Conservation (phyloP, 2,797 vertebrate species). For the Tragopan temminckii region DNA sequence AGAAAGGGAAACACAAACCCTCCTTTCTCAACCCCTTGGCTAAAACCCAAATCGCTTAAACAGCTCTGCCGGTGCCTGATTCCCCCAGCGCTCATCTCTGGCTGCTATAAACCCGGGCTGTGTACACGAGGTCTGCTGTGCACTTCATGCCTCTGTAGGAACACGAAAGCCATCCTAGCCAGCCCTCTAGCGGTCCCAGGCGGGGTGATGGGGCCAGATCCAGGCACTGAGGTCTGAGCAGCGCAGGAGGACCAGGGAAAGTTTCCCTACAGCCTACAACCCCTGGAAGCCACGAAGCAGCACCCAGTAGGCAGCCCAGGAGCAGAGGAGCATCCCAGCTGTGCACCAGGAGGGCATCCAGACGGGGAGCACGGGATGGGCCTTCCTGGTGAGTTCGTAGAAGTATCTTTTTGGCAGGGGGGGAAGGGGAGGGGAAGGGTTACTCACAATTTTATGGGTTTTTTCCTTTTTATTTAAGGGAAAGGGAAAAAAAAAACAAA, state of each 20-base stretch:
- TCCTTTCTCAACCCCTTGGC: conserved; percentile 24
- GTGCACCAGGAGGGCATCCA: no score
- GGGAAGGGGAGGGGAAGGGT: no score
- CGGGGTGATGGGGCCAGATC: neutral
- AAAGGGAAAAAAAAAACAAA: no score
- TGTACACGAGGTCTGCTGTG: conserved; percentile 10
- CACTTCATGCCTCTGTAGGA: fast-evolving
- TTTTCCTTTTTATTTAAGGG: neutral
- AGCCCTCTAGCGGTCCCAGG: neutral
- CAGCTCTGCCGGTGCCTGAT: neutral
- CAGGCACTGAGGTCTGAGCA: neutral
- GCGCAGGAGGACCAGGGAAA: neutral
- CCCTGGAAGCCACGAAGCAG: no score
- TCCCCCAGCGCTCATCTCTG: neutral
- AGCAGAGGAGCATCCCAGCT: neutral
- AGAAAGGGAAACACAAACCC: neutral
- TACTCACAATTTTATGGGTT: neutral
- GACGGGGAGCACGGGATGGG: no score
- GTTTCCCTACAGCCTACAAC: neutral
- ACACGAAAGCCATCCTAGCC: neutral
- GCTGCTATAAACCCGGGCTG: neutral
- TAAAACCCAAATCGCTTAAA: neutral
- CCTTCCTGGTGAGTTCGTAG: neutral
- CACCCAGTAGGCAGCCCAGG: neutral
- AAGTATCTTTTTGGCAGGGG: neutral